Conservation (phyloP, 1,140 invertebrate genomes). For the Elymnias hypermnestra region DNA sequence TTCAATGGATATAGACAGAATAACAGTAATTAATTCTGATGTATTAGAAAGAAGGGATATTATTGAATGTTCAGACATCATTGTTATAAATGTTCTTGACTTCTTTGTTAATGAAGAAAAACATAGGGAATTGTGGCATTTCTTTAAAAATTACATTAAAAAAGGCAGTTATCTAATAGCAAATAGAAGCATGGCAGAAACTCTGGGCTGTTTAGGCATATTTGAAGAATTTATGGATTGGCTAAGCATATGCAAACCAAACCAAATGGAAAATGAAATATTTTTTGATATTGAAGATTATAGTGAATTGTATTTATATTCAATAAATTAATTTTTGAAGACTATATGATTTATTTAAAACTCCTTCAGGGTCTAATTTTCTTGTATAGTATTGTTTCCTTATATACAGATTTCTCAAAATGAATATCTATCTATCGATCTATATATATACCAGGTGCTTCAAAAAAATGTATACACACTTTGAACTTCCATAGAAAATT, state of each 20-base stretch:
- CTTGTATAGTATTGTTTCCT: no score
- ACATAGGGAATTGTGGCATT: conserved; percentile 79
- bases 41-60: conserved; percentile 76
- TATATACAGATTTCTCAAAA: no score
- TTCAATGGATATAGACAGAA: conserved; percentile 73
- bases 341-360: no score
- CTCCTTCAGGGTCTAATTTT: no score
- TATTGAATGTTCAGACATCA: conserved; percentile 76
- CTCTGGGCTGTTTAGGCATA: conserved; percentile 71
- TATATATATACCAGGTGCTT: no score
- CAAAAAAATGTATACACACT: no score
- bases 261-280: conserved; percentile 65
- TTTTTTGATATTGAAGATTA: conserved; percentile 62
- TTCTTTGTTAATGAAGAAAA: conserved; percentile 78
- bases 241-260: conserved; percentile 64
- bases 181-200: conserved; percentile 76
- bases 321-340: conserved; percentile 60
- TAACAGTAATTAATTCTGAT: conserved; percentile 78
- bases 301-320: conserved; percentile 64
- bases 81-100: conserved; percentile 82
- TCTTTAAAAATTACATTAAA: conserved; percentile 76
- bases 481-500: no score
- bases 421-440: no score
- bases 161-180: conserved; percentile 77
- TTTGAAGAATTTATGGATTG: conserved; percentile 73